Conservation (phyloP, 1,140 invertebrate genomes). For the Tribolium castaneum region DNA sequence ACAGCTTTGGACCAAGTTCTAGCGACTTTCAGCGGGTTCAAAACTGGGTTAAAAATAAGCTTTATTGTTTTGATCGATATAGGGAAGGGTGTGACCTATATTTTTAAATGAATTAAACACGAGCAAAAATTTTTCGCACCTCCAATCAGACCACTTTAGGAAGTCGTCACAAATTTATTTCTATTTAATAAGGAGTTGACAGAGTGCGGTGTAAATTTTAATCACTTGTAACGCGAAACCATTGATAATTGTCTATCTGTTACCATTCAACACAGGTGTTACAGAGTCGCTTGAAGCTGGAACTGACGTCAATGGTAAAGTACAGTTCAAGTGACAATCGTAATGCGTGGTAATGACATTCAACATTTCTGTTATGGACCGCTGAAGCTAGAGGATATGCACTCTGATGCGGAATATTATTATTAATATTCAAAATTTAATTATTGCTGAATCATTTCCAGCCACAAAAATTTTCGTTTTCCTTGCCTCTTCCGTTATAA, state of each 20-base stretch:
- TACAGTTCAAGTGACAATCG: not conserved
- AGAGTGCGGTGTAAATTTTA: not conserved
- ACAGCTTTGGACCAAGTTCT: not conserved
- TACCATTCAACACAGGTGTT: not conserved
- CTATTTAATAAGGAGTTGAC: no score
- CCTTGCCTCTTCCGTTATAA: not conserved
- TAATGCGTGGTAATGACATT: slow-evolving; percentile 20
- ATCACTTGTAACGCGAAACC: not conserved
- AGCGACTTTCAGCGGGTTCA: not conserved
- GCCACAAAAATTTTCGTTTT: not conserved
- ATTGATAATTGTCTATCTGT: not conserved
- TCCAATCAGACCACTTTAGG: no score
- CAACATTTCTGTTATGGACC: slow-evolving; percentile 4
- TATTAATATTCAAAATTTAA: no score
- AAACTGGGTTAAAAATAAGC: slow-evolving; percentile 5
- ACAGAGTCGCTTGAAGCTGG: not conserved
- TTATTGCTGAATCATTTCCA: no score
- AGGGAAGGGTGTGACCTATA: slow-evolving; percentile 40
- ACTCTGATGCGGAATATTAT: not conserved
- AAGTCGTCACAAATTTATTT: no score
- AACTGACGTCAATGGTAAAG: not conserved
- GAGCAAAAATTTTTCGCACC: not conserved
- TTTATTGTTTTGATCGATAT: slow-evolving; percentile 39
- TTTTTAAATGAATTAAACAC: not conserved
- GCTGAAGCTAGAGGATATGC: not conserved